phyloP scores from a whole-genome alignment of 2,113 vertebrate species.

The Sylvietta virens region DNA sequence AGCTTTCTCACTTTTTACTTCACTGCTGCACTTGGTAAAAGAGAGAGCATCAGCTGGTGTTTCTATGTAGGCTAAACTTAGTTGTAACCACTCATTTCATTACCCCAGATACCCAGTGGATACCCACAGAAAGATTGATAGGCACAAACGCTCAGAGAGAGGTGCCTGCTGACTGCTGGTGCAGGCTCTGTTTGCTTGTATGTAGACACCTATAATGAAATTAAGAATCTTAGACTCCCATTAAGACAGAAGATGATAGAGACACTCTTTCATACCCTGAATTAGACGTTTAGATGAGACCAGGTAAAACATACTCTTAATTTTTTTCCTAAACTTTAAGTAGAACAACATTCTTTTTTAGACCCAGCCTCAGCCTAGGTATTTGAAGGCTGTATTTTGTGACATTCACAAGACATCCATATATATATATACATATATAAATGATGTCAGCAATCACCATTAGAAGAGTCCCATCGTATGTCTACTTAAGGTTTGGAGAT shows the following conservation, averaged over 20 bases:
- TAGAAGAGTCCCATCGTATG: neutral
- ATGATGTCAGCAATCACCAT: accelerated
- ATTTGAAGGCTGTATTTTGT: neutral
- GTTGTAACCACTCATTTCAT: neutral
- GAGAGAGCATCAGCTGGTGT: neutral
- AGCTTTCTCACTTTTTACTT: neutral
- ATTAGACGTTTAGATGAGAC: neutral
- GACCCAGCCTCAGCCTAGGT: neutral
- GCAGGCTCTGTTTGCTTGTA: neutral
- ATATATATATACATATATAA: neutral
- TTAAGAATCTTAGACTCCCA: neutral
- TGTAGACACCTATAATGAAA: neutral
- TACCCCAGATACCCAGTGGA: neutral
- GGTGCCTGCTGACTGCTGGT: neutral
- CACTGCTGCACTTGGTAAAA: neutral
- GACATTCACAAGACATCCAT: neutral
- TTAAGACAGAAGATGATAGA: neutral
- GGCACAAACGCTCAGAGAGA: neutral
- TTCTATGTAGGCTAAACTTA: neutral
- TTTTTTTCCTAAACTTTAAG: neutral
- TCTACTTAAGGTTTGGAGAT: neutral
- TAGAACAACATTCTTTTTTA: neutral
- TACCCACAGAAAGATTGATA: neutral
- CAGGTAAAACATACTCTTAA: neutral
- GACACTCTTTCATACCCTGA: neutral